Conservation (phyloP, 2,888 invertebrate genomes). For the Craniophora ligustri region DNA sequence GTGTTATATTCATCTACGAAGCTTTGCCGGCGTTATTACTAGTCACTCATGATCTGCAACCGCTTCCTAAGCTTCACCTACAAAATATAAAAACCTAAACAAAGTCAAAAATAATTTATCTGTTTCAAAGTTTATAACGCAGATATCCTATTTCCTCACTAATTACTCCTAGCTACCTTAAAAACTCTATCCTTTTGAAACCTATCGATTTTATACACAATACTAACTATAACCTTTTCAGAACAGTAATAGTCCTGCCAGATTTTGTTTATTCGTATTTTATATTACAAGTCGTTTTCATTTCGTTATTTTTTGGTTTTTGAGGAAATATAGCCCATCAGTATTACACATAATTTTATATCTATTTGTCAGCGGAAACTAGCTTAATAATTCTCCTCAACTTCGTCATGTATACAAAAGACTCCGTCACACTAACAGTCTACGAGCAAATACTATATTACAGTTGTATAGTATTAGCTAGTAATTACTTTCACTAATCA, state of each 20-base stretch:
- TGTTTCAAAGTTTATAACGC: slow-evolving; percentile 69
- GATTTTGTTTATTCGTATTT: slow-evolving; percentile 43
- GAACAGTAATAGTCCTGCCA: slow-evolving; percentile 46
- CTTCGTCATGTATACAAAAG: slow-evolving; percentile 53
- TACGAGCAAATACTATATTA: slow-evolving; percentile 44
- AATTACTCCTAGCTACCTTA: slow-evolving; percentile 81
- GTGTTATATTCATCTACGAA: slow-evolving; percentile 12
- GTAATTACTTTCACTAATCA: slow-evolving; percentile 51
- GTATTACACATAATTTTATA: slow-evolving; percentile 41
- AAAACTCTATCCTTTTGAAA: slow-evolving; percentile 68
- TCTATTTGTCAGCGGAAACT: slow-evolving; percentile 50
- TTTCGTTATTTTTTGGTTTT: slow-evolving; percentile 50
- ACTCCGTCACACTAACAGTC: slow-evolving; percentile 27
- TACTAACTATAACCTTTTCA: slow-evolving; percentile 49
- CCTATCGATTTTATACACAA: slow-evolving; percentile 62
- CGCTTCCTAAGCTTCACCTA: slow-evolving; percentile 52
- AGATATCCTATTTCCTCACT: slow-evolving; percentile 74
- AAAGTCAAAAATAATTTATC: slow-evolving; percentile 72
- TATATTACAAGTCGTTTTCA: slow-evolving; percentile 51
- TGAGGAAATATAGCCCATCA: slow-evolving; percentile 50
- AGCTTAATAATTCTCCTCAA: slow-evolving; percentile 45
- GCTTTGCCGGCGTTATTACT: slow-evolving; percentile 11
- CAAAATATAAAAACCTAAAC: slow-evolving; percentile 68
- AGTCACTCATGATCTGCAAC: slow-evolving; percentile 26
- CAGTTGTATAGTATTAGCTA: slow-evolving; percentile 33